Base-by-base conservation (phyloP, 1,140 invertebrate genomes). In the Rhyacophila brunnea region DNA sequence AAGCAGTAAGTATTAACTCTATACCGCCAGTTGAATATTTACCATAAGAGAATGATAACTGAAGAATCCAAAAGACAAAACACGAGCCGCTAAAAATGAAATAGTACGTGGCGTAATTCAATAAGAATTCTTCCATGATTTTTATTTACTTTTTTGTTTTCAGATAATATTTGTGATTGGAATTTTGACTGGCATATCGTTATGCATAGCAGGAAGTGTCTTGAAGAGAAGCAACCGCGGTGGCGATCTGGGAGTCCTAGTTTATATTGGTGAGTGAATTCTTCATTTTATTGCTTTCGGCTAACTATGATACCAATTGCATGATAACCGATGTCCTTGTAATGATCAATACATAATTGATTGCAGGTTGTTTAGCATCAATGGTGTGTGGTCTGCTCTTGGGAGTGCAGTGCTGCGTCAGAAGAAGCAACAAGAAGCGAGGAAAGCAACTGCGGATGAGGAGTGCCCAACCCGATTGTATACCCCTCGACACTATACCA, bases 161-260 rank as follows among this genome's bases (percentile, higher is more conserved):
- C 70, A 83, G 81, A 78, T 83, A 44, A 79, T 83, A 66, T 84
- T 84, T 74, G 80, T 83, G 51, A 80, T 83, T 60, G 82, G 82
- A 32, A 81, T 85, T 54, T 68, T 84, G 54, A 83, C 83, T 38
- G 83, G 83, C 57, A 77, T 84, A 47, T 83, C 82, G 48, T 69
- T 85, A 54, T 82, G 80, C 45, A 83, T 84, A 62, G 83, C 83
- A 58, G 82, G 83, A 10, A 77, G 80, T 61, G 81, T 83, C 17
- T 67, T 85, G 50, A 73, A 81, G 48, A 75, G 81, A 63, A 82
- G 78, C 35, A 79, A 77, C 59, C 74, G 78, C 9, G 80, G 82
- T 63, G 76, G 79, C 56, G 82, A 85, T 69, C 70, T 84, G n/a
- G 78, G 81, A 61, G 82, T 84, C 44, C 71, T 85, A 64, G 78